Base-by-base conservation (phyloP, 2,113 vertebrate genomes). In the Conger conger region DNA sequence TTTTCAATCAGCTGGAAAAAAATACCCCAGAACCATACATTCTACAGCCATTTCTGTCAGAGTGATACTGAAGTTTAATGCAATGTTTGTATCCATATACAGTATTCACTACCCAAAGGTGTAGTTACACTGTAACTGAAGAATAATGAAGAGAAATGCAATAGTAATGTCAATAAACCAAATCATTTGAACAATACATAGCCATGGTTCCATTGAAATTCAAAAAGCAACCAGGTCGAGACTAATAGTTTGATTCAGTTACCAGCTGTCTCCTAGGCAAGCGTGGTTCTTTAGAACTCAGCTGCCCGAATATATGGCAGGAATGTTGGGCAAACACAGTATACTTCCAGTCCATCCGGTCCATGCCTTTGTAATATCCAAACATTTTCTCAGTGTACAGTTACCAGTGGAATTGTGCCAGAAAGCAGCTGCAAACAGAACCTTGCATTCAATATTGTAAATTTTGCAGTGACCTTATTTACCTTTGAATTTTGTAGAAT, bases 401-500 rank as follows among this genome's bases (percentile, higher is more conserved):
- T 23, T 80, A 40, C 50, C 27, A 13, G 2, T 35, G 80, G 80
- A 36, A 57, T 57, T 81, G 33, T 20, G 45, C 35, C 50, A 36
- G 38, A 30, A 50, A 35, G 30, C 30, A 17, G 57, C 42, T 20
- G 79, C 40, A 16, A 50, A 45, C 37, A 80, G 23, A 33, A 81
- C 27, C 42, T 57, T 9, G 42, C 76, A 78, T 63, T 63, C 57
- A 63, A 63, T 27, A 23, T 37, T 36, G 76, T 18, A 78, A 20
- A 17, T 78, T 78, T 17, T 78, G 37, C 76, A 78, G 50, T 77
- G 30, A 57, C 83, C 35, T 78, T 38, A 78, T 78, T 83, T 54
- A n/a, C 40, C 42, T 77, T 35, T 38, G 27, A 3, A 53, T 50
- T 27, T 33, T 35, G 45, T 18, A 78, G 40, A 83, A 42, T 45